Conservation (phyloP, 1,140 invertebrate genomes). For the Bursaphelenchus mucronatus region DNA sequence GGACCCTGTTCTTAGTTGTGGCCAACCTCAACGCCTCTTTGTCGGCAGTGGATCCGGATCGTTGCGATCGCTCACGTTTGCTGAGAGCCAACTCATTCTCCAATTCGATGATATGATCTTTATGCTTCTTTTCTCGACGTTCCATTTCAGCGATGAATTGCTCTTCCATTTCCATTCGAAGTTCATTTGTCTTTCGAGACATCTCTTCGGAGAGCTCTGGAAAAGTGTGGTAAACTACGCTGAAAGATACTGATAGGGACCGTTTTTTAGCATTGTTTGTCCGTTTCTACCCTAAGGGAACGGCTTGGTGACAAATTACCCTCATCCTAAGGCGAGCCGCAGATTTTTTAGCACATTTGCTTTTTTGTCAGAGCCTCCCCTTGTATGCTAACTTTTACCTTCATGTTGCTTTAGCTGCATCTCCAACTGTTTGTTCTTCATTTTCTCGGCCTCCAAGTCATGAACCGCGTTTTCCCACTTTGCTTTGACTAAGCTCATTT, state of each 20-base stretch:
- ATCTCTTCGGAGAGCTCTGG: no score
- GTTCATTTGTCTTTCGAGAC: not conserved
- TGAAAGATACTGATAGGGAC: not conserved
- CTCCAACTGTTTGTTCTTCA: not conserved
- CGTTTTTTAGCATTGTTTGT: not conserved
- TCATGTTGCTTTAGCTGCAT: slow-evolving; percentile 12
- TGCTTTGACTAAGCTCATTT: slow-evolving; percentile 31
- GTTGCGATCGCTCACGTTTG: slow-evolving; percentile 20
- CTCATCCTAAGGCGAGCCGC: not conserved
- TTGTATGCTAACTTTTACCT: no score
- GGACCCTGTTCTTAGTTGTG: slow-evolving; percentile 19
- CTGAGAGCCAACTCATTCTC: slow-evolving; percentile 24
- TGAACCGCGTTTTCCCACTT: slow-evolving; percentile 22
- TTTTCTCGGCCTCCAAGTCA: no score
- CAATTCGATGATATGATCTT: slow-evolving; percentile 13
- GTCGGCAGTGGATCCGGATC: slow-evolving; percentile 5
- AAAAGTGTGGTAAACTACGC: no score
- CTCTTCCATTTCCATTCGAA: slow-evolving; percentile 6
- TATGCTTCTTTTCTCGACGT: slow-evolving; percentile 18
- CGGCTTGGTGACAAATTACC: not conserved
- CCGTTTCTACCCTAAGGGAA: not conserved
- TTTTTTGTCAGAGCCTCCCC: no score
- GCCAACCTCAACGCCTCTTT: slow-evolving; percentile 11
- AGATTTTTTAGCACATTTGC: slow-evolving; percentile 19
- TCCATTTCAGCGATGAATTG: slow-evolving; percentile 21